Evolutionary conservation across 2,113 vertebrate species (phyloP), one percentile per base, ranked within the genome.

Genomic region (Etheostoma spectabile): DNA sequence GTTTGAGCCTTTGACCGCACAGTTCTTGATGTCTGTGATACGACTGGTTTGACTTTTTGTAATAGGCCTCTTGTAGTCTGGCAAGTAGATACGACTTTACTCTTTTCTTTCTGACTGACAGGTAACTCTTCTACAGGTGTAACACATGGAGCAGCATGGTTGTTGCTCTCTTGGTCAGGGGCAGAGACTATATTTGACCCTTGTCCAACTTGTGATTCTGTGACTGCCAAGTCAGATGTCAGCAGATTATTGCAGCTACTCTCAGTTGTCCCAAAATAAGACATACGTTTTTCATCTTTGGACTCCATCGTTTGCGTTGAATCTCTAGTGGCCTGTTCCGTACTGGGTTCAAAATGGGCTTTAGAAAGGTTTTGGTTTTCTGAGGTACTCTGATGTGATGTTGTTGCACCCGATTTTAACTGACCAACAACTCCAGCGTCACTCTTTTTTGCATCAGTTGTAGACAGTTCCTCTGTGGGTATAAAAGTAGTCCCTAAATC

Each of bases 31-130:
- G 73, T 67, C 24, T 75, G 83, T 6, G 18, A 1, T 16, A 85
- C 2, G 18, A 85, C 82, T 45, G 85, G 78, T 85, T 82, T 81
- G 5, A 72, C 35, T 82, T 64, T 83, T 4, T 51, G 52, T 7
- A 68, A 70, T 19, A 35, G 66, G n/a, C 24, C 2, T 18, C 6
- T 78, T 18, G 6, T 74, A 1, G 27, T 2, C 14, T 45, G 65
- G 59, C 2, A 27, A 27, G 57, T 8, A 12, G 61, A 65, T 16
- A 10, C 0, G 4, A 7, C 15, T 45, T 68, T 45, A 21, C 3
- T 30, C 6, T 53, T 46, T 46, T 62, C 59, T 74, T 62, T 72
- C 33, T 61, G 53, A 57, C 21, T 49, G 33, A 27, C 51, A 3
- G 67, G 12, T 71, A 18, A 55, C 24, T 83, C 42, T 30, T 85